Percentiles rank a stretch among this genome's conserved stretches.
Conservation (phyloP, 2,888 invertebrate species). For the Ashinkailepas kermadecensis region DNA sequence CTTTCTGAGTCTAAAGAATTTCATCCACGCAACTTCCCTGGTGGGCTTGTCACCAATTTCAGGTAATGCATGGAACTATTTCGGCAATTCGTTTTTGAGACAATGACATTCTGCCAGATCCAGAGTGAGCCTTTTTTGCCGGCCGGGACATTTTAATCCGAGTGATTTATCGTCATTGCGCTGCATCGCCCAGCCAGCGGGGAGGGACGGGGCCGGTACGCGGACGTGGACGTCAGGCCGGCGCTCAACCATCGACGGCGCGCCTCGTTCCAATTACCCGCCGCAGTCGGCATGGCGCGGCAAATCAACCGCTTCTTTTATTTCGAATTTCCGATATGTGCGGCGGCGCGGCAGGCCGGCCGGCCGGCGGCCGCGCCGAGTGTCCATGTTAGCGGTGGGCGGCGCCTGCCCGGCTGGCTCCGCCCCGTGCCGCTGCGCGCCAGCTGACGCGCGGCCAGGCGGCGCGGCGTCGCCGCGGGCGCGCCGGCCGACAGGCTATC, state of each 20-base stretch:
- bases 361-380: neutral
- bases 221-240: no score
- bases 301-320: neutral
- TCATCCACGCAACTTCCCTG: no score
- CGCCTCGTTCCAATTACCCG: slow-evolving; percentile 7
- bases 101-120: no score
- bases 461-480: neutral
- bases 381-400: slow-evolving; percentile 18
- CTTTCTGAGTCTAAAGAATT: no score
- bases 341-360: slow-evolving; percentile 5
- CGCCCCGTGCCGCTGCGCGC: neutral
- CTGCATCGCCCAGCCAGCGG: no score
- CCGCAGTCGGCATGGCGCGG: neutral
- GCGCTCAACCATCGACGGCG: neutral
- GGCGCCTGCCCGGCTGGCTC: neutral
- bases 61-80: no score
- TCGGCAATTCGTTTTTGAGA: no score
- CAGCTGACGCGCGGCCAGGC: neutral
- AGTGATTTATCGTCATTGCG: neutral
- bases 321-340: slow-evolving; percentile 8
- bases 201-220: no score
- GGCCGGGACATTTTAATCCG: neutral
- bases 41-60: no score
- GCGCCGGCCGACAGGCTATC: neutral
- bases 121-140: neutral